Evolutionary conservation across 2,888 invertebrate species (phyloP).

Genomic region (Anorthoa munda): DNA sequence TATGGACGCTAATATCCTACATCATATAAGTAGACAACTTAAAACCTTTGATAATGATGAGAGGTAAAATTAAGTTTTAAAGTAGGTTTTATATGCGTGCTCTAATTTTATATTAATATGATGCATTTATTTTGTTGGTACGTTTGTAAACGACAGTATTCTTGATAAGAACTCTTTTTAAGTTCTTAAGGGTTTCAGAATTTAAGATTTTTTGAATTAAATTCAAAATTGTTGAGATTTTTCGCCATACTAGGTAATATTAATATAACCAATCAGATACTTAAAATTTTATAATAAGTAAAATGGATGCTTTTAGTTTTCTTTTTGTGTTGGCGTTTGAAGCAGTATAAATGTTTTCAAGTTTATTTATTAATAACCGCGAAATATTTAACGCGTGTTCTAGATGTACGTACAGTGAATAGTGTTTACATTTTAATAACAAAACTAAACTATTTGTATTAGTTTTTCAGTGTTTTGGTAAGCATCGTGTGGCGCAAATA

Average conservation of each 20-base stretch:
- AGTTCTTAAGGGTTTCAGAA: conserved; percentile 9
- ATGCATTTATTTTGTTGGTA: conserved; percentile 67
- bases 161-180: conserved; percentile 31
- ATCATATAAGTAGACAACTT: conserved; percentile 81
- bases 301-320: conserved; percentile 27
- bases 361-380: conserved; percentile 3
- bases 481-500: too few species aligned
- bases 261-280: conserved; percentile 19
- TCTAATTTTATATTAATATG: conserved; percentile 44
- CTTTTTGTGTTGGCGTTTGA: background rate
- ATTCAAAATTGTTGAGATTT: conserved; percentile 30
- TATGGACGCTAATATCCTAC: conserved; percentile 71
- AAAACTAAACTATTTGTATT: background rate
- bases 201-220: conserved; percentile 21
- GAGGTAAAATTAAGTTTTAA: conserved; percentile 59
- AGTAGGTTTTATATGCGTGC: conserved; percentile 32
- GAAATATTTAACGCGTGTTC: background rate
- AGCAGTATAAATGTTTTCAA: conserved; percentile 16
- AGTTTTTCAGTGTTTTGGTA: background rate
- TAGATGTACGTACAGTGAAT: background rate
- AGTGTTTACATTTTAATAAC: background rate
- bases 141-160: conserved; percentile 45
- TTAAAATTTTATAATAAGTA: conserved; percentile 22
- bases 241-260: conserved; percentile 40
- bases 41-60: conserved; percentile 78